Evolutionary conservation across 2,888 invertebrate species (phyloP).

Genomic region (Drosophila mimetica): DNA sequence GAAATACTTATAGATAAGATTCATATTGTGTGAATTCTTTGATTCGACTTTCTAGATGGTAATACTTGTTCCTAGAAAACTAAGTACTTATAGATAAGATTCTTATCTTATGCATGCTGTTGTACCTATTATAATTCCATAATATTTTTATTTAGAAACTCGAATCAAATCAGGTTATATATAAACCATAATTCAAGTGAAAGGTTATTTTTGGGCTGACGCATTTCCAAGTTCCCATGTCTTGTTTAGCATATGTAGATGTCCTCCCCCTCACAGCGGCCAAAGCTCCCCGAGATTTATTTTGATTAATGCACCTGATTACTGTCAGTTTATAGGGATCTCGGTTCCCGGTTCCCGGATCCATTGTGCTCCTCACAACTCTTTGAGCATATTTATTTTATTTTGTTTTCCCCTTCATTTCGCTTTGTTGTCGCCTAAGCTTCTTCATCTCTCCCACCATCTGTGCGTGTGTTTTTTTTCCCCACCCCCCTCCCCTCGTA

Average conservation of each 20-base stretch:
- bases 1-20: too few species aligned
- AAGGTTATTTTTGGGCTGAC: not conserved
- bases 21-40: too few species aligned
- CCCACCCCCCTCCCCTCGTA: constrained; percentile 9
- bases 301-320: constrained; percentile 60
- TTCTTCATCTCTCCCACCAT: constrained; percentile 15
- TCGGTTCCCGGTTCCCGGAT: too few species aligned
- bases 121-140: too few species aligned
- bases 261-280: constrained; percentile 22
- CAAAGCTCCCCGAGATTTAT: constrained; percentile 47
- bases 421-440: constrained; percentile 26
- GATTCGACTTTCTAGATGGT: too few species aligned
- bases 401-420: constrained; percentile 16
- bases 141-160: too few species aligned
- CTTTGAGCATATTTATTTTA: constrained; percentile 52
- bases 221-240: not conserved
- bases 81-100: too few species aligned
- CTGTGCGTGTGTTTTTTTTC: constrained; percentile 2
- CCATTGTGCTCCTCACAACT: constrained; percentile 61
- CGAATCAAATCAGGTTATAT: not conserved
- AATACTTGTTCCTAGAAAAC: too few species aligned
- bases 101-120: too few species aligned
- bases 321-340: constrained; percentile 60
- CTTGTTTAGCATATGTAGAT: constrained; percentile 22
- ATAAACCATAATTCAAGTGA: too few species aligned